A percentile compares a stretch with the other conserved stretches of the same genome.
phyloP scores from a whole-genome alignment of 53 echinoderm and acorn worm species.

The Zoroaster sp. region DNA sequence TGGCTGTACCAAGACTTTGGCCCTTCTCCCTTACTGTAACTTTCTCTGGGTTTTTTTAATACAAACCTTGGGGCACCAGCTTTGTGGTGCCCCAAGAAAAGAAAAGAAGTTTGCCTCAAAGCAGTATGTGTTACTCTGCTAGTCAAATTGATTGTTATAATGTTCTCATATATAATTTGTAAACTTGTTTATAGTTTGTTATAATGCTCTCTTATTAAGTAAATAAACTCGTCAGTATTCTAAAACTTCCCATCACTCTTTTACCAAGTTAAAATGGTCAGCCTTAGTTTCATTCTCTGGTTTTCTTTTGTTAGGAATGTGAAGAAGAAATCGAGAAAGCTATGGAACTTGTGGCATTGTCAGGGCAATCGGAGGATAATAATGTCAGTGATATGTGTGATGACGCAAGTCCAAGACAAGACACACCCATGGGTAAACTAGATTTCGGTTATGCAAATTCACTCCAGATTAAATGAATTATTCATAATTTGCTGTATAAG shows the following conservation, averaged over 20 bases:
- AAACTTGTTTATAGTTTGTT: not conserved
- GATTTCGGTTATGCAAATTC: too few relatives aligned
- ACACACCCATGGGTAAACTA: conserved; percentile 9
- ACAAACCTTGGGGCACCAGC: too few relatives aligned
- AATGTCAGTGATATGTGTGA: not conserved
- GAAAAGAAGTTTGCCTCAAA: too few relatives aligned
- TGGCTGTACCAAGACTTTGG: too few relatives aligned
- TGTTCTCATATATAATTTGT: not conserved
- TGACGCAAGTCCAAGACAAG: not conserved
- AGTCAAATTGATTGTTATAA: not conserved
- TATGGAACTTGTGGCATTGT: conserved; percentile 59
- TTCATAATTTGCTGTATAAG: too few relatives aligned
- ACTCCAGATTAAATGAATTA: too few relatives aligned
- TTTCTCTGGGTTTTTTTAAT: too few relatives aligned
- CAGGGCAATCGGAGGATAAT: conserved; percentile 38
- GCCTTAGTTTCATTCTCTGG: not conserved
- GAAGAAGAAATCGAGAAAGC: conserved; percentile 75
- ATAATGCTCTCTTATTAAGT: not conserved
- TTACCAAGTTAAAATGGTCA: too few relatives aligned
- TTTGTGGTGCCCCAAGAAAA: too few relatives aligned
- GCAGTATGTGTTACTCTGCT: not conserved
- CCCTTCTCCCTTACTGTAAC: too few relatives aligned
- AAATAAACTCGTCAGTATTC: not conserved
- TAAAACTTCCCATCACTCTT: too few relatives aligned
- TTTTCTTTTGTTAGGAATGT: conserved; percentile 58